A percentile compares a stretch with the other conserved stretches of the same genome.
Evolutionary conservation across 2,797 vertebrate genomes (phyloP).

Genomic region (Epinephelus malabaricus): DNA sequence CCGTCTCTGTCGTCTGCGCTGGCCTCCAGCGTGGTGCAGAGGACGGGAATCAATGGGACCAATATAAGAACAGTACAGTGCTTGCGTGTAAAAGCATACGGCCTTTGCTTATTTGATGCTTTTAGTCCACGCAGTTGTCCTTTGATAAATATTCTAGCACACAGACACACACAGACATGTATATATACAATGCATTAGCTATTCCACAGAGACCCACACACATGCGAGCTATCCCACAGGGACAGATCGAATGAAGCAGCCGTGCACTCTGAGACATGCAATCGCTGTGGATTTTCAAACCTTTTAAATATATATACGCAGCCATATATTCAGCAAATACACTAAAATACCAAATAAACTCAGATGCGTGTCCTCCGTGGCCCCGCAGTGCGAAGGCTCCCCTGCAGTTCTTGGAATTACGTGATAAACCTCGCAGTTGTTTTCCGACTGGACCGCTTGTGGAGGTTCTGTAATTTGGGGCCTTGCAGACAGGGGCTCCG

Average conservation of each 20-base stretch:
- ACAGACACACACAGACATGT: slow-evolving; percentile 31
- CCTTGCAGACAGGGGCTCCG: slow-evolving; percentile 26
- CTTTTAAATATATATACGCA: slow-evolving; percentile 1
- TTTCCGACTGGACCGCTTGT: slow-evolving; percentile 53
- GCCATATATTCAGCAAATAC: slow-evolving; percentile 20
- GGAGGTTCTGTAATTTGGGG: slow-evolving; percentile 47
- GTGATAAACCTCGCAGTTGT: slow-evolving; percentile 58
- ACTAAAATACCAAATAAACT: slow-evolving; percentile 35
- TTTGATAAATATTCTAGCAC: slow-evolving; percentile 75
- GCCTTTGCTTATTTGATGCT: slow-evolving; percentile 59
- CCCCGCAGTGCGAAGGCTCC: slow-evolving; percentile 10
- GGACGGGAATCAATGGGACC: slow-evolving; percentile 39
- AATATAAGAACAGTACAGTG: slow-evolving; percentile 2
- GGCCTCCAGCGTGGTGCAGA: slow-evolving; percentile 31
- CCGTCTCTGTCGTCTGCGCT: slow-evolving; percentile 31
- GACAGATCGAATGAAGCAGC: slow-evolving; percentile 54
- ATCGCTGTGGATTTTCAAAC: slow-evolving; percentile 40
- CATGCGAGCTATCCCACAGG: slow-evolving; percentile 57
- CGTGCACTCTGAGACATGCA: slow-evolving; percentile 48
- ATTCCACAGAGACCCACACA: slow-evolving; percentile 49
- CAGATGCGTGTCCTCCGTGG: slow-evolving; percentile 3
- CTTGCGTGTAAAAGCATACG: slow-evolving; percentile 37
- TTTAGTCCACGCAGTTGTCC: slow-evolving; percentile 56
- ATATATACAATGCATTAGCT: slow-evolving; percentile 57
- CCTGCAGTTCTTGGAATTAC: slow-evolving; percentile 37